Conservation (phyloP, 2,888 invertebrate genomes). For the Amiota communis region DNA sequence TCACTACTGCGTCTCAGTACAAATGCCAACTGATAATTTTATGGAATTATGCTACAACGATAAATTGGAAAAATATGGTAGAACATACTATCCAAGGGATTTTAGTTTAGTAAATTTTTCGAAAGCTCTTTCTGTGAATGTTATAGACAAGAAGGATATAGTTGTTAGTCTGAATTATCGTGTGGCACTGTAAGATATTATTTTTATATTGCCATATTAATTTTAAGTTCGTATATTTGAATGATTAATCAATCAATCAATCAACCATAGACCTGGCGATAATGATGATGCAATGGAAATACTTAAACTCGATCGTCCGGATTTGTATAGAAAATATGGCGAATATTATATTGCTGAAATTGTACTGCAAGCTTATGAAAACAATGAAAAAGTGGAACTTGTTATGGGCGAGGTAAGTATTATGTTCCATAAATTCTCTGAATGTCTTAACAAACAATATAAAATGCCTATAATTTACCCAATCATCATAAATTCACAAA, state of each 20-base stretch:
- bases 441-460: too few relatives aligned
- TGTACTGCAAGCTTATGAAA: not conserved
- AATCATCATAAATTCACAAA: too few relatives aligned
- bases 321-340: not conserved
- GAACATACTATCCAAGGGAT: not conserved
- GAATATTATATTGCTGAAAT: not conserved
- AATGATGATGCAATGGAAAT: conserved; percentile 8
- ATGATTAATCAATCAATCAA: not conserved
- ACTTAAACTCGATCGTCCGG: not conserved
- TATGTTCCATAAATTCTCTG: too few relatives aligned
- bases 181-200: conserved; percentile 9
- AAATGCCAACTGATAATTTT: not conserved
- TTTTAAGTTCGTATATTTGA: too few relatives aligned
- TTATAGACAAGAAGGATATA: not conserved
- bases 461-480: too few relatives aligned
- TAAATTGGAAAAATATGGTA: not conserved
- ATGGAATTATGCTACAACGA: not conserved
- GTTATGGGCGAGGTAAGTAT: conserved; percentile 1
- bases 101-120: not conserved
- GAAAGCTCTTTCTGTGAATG: not conserved
- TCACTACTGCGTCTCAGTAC: not conserved
- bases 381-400: not conserved
- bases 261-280: not conserved
- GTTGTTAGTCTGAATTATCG: not conserved
- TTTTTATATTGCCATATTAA: too few relatives aligned